Base-by-base conservation (phyloP, 2,888 invertebrate genomes). In the Pilophorus perplexus region DNA sequence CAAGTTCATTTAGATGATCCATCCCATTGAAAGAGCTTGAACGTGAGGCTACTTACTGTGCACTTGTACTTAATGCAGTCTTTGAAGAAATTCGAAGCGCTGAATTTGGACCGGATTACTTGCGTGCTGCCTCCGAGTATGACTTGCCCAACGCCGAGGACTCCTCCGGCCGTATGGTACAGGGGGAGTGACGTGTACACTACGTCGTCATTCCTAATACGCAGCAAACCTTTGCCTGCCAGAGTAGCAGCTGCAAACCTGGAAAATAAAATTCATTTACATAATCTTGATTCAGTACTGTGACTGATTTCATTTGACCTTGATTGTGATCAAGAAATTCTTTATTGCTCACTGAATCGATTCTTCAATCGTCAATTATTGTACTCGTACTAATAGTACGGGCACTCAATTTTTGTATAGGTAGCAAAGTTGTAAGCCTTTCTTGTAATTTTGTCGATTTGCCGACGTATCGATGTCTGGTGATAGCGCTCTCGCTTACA, bases 111-210 rank as follows among this genome's bases (percentile, higher is more conserved):
- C 22, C 79, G 73, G 12, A 80, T 74, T 3, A 78, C 79, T 27
- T 79, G 76, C 0, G 79, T 76, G 57, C 75, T 71, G 3, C 80
- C 80, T 23, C 72, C 71, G 2, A 79, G 72, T 42, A 80, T 71
- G 20, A 76, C 75, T 68, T 78, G 78, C 14, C 79, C 78, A n/a
- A 75, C 76, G n/a, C 80, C 80, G 6, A 79, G 71, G 44, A 79
- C 73, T 22, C 80, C 80, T 25, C 79, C 80, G 38, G 79, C 79
- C 1, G 78, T 77, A 68, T 80, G 80, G 72, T 80, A 80, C 27
- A 79, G 75, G n/a, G 80, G 80, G 60, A 80, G 69, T 2, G 79
- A 73, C 69, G 77, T 74, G 69, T 80, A 80, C 66, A 80, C 73
- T 25, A 78, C 74, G 71, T 80, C 80, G 44, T 75, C 74, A 10